Base-by-base conservation (phyloP, 2,888 invertebrate genomes). In the Schizotus pectinicornis region DNA sequence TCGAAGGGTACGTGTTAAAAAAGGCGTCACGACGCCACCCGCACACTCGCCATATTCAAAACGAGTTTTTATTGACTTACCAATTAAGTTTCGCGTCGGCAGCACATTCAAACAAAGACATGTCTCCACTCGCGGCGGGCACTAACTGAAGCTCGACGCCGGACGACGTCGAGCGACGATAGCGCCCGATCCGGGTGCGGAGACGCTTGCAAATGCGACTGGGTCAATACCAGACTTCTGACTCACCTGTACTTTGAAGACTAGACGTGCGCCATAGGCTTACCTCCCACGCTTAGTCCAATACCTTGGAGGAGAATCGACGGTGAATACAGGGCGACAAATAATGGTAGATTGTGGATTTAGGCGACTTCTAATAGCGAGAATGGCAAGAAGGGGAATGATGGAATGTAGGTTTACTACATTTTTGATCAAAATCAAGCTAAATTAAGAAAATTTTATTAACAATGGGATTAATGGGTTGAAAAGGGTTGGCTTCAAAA, bases 131-230 rank as follows among this genome's bases (percentile, higher is more conserved):
- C 76, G 71, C 77, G 75, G 70, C 71, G 66, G 75, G 74, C 76
- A 77, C 76, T 75, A 72, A 79, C 79, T 79, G 75, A 74, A 74
- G 76, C 74, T 71, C 70, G 75, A 74, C 76, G 77, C 69, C 71
- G 67, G 67, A 60, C 64, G 70, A 70, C 77, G 76, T 70, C 72
- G 70, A 69, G 75, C 78, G 79, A 77, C 75, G 74, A 71, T 73
- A 75, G 77, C 77, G 77, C 78, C 77, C 73, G 73, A 68, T 64
- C 74, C 71, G 64, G 70, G 67, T 70, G 74, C 77, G 79, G 77
- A 71, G 76, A 77, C 76, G 77, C 76, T 70, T 63, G 66, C 73
- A 77, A 77, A 74, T 76, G 77, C 68, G 69, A 70, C 71, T 74
- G 74, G 78, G 78, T 79, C 78, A 77, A 79, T 79, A 79, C 77